phyloP scores from a whole-genome alignment of 2,797 vertebrate genomes.

The Paramormyrops hopkinsi region DNA sequence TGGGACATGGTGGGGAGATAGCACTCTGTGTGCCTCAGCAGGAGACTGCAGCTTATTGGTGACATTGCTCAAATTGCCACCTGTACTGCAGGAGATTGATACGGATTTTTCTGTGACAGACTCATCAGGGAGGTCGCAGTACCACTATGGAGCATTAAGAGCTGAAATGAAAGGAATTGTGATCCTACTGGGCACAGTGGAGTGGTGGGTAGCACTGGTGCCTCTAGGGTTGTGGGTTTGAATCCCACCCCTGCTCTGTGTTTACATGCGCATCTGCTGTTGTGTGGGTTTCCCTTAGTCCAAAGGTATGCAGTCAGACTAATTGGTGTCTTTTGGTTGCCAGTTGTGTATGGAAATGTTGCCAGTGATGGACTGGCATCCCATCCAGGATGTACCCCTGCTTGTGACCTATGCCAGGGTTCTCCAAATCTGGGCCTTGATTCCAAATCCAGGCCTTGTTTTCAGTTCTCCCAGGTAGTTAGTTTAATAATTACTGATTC shows the following conservation, averaged over 20 bases:
- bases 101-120: not conserved
- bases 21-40: not conserved
- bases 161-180: not conserved
- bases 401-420: not conserved
- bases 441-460: too few species aligned
- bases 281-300: not conserved
- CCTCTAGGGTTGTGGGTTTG: not conserved
- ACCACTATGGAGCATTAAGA: conserved; percentile 1
- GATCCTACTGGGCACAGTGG: not conserved
- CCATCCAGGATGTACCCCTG: not conserved
- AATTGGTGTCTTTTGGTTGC: not conserved
- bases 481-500: too few species aligned
- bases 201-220: not conserved
- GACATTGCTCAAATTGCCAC: not conserved
- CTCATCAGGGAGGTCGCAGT: not conserved
- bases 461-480: too few species aligned
- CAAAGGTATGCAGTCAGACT: not conserved
- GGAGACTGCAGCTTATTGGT: not conserved
- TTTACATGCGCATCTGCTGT: not conserved
- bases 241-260: not conserved
- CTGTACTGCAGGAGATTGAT: not conserved
- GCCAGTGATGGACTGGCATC: not conserved
- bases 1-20: not conserved
- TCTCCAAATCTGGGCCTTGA: too few species aligned
- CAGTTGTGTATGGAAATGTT: not conserved